These are phyloP conservation scores for Isotomurus palustris DNA, from an alignment of 2,888 invertebrate species.

Conservation along the genomic window DNA sequence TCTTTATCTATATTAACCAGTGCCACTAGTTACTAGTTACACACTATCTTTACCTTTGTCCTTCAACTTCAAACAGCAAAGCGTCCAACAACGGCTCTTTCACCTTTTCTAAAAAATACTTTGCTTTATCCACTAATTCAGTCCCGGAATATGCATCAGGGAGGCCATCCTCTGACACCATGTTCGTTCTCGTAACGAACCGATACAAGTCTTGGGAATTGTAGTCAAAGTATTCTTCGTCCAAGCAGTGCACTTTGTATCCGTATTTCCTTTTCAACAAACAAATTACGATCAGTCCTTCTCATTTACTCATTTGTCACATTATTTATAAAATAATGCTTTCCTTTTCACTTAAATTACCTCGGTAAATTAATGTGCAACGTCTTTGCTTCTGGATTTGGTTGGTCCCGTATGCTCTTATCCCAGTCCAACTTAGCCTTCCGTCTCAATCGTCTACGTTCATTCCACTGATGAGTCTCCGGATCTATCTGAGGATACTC, in stretches of 20 bases:
- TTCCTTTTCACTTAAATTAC: constrained; percentile 18
- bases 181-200: constrained; percentile 72
- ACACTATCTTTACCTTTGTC: constrained; percentile 54
- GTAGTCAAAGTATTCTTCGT: constrained; percentile 61
- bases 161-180: constrained; percentile 57
- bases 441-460: constrained; percentile 48
- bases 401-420: constrained; percentile 60
- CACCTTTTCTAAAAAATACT: constrained; percentile 54
- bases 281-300: no score
- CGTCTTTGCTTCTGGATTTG: constrained; percentile 78
- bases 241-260: constrained; percentile 61
- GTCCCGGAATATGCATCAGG: constrained; percentile 58
- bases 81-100: constrained; percentile 61
- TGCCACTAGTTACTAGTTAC: neutral
- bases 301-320: no score
- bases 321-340: no score
- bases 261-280: constrained; percentile 73
- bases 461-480: constrained; percentile 49
- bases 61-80: constrained; percentile 60
- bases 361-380: constrained; percentile 73
- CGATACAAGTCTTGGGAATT: constrained; percentile 66
- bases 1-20: neutral
- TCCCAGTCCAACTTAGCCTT: constrained; percentile 55
- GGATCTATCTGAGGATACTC: constrained; percentile 64
- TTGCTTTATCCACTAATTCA: constrained; percentile 50